Evolutionary conservation across 2,113 vertebrate species (phyloP), one percentile per base, ranked within the genome.

Genomic region (Lophotis ruficrista): DNA sequence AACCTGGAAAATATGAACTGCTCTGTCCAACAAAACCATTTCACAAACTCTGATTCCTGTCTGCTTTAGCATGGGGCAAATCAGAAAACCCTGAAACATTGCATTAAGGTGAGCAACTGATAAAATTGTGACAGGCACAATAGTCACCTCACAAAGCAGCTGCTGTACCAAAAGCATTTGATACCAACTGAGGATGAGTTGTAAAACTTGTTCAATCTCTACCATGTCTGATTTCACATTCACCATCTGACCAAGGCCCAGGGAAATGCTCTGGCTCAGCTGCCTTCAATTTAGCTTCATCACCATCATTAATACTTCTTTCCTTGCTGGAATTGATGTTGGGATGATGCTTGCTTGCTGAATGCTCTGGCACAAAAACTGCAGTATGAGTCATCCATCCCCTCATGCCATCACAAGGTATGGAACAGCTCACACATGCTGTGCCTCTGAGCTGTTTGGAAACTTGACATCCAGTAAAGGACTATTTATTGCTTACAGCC

Each of bases 21-120:
- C 56, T 57, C 33, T n/a, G 3, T 78, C 57, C 60, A 91, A 50
- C 60, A 73, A 69, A 57, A n/a, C 43, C 4, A 2, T 57, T 64
- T 69, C 27, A 83, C 28, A 37, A 71, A 62, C 14, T 50, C 33
- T 1, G 0, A 14, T 37, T 62, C 47, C 58, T 54, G 31, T 9
- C 28, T 4, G 9, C 45, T 61, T 38, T 24, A 24, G 57, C 71
- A 22, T 0, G 0, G 38, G 30, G 30, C 5, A 1, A 56, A 66
- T 14, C 19, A 33, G 60, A 58, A 66, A 83, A 69, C 5, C 31
- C 51, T 15, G 18, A 35, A 73, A 1, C 1, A 2, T 2, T 22
- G 12, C 50, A 62, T 38, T 13, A 71, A 60, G 23, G 31, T 24
- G 58, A 66, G 43, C 31, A 68, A 37, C 50, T 15, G 51, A 25